Evolutionary conservation across 1,140 invertebrate genomes (phyloP).

Genomic region (Heliconius nattereri): DNA sequence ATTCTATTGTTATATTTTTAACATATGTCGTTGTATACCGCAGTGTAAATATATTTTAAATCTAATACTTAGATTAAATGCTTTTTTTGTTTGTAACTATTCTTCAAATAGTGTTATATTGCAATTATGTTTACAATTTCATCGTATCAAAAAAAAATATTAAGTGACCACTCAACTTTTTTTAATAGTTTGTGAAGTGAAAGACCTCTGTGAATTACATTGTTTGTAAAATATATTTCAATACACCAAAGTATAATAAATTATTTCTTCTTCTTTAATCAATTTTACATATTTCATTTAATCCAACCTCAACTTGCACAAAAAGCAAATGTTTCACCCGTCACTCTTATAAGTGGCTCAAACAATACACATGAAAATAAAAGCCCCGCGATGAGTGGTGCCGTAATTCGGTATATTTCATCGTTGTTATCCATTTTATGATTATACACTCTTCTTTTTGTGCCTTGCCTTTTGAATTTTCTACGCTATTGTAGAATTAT

Average conservation of each 20-base stretch:
- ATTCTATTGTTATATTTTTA: too few species aligned
- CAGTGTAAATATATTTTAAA: too few species aligned
- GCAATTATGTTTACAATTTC: too few species aligned
- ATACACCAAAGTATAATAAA: not conserved
- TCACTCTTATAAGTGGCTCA: slow-evolving; percentile 26
- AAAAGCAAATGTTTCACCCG: slow-evolving; percentile 17
- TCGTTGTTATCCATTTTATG: slow-evolving; percentile 41
- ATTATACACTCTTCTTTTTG: slow-evolving; percentile 40
- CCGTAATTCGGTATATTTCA: slow-evolving; percentile 40
- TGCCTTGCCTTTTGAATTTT: slow-evolving; percentile 39
- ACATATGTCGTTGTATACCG: too few species aligned
- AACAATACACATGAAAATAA: slow-evolving; percentile 39
- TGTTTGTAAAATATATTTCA: not conserved
- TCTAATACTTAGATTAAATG: not conserved
- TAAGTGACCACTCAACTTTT: not conserved
- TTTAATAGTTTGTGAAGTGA: too few species aligned
- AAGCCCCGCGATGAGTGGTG: slow-evolving; percentile 22
- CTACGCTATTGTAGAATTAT: slow-evolving; percentile 33
- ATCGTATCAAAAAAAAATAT: not conserved
- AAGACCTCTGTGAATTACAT: too few species aligned
- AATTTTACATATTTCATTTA: not conserved
- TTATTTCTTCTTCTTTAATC: not conserved
- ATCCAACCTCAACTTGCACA: not conserved
- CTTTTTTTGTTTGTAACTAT: too few species aligned
- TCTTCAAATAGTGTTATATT: too few species aligned